These are phyloP conservation scores for Neopelma chrysocephalum DNA, from an alignment of 2,797 vertebrate genomes.

Conservation along the genomic window DNA sequence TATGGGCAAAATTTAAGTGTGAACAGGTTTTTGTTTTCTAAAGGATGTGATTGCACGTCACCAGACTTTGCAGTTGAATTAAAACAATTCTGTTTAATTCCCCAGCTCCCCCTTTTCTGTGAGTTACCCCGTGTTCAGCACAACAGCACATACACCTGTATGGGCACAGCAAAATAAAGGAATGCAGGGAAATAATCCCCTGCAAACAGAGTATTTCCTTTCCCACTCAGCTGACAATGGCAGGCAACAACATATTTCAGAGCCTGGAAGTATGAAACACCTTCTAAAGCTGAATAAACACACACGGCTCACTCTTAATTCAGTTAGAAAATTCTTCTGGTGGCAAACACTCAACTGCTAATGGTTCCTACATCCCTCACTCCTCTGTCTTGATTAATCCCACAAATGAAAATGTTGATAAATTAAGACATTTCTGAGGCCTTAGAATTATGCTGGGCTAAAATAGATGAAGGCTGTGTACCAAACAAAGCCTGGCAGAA, in stretches of 20 bases:
- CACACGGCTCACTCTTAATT: background rate
- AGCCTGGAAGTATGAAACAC: background rate
- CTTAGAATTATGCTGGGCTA: background rate
- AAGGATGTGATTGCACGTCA: background rate
- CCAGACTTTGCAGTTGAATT: background rate
- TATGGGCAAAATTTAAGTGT: background rate
- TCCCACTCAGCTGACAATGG: background rate
- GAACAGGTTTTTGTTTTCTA: background rate
- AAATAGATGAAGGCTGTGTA: background rate
- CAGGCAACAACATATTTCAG: background rate
- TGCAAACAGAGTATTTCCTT: background rate
- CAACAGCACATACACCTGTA: background rate
- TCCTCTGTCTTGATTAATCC: background rate
- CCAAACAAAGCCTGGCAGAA: constrained; percentile 21
- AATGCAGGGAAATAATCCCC: background rate
- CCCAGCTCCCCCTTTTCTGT: background rate
- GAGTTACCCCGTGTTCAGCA: background rate
- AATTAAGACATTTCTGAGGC: background rate
- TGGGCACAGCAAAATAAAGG: background rate
- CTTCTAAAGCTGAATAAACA: background rate
- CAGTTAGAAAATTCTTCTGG: background rate
- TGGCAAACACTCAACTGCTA: background rate
- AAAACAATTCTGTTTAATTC: background rate
- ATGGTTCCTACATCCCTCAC: background rate
- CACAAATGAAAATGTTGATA: background rate